Evolutionary conservation across 2,797 vertebrate species (phyloP), one percentile per base, ranked within the genome.

Genomic region (Cynodonichthys magdalenae): DNA sequence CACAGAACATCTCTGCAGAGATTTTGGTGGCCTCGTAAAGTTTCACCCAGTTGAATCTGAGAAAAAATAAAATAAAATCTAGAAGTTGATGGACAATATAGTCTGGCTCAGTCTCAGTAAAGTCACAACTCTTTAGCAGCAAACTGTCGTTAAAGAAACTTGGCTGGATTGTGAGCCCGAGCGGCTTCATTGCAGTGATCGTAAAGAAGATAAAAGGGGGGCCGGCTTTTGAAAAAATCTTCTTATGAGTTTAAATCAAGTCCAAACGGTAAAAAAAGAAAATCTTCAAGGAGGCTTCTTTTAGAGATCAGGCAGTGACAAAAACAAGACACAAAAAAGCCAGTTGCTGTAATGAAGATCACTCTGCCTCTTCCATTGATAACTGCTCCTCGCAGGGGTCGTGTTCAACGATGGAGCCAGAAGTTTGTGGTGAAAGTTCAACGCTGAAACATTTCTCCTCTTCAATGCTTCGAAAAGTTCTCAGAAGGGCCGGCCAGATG

Each of bases 151-250:
- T 73, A 82, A 70, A 77, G 77, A 79, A 69, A 73, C 61, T 69
- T 78, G 81, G 64, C 74, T 66, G 82, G 60, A 69, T 70, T 68
- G 78, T 69, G 72, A 80, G 68, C 64, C 58, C 34, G 72, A 71
- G 74, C 39, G 42, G 63, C 62, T 81, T 81, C 65, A 63, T 57
- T 59, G 62, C 8, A 5, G 52, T 24, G 73, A 83, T 41, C 52
- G 65, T 77, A 71, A 83, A 83, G 75, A 81, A 78, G 76, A 86
- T 81, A 66, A 81, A 80, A 14, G 24, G 24, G 59, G 47, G 59
- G 46, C 31, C 44, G 75, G 77, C 74, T 76, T 79, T 53, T 83
- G 50, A 86, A 82, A 78, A 34, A 59, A 74, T 66, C 69, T 70
- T 84, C 47, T 78, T 54, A 75, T 60, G 66, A 84, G 74, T 82